These are phyloP conservation scores for human DNA, from an alignment of 2,113 vertebrate species.

Conservation along the genomic window DNA sequence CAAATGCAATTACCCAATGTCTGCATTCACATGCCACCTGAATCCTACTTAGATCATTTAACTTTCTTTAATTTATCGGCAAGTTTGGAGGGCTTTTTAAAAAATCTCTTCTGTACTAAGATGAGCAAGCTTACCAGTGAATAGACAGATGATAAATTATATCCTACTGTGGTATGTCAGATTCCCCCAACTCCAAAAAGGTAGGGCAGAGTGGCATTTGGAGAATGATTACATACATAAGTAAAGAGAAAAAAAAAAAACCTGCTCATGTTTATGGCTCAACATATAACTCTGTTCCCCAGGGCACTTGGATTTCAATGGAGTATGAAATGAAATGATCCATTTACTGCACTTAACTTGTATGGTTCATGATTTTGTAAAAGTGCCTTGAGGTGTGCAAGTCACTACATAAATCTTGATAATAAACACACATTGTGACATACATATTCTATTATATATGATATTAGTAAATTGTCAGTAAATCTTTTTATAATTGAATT, in stretches of 20 bases:
- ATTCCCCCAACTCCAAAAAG: neutral
- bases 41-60: neutral
- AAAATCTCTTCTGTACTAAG: neutral
- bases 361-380: conserved; percentile 50
- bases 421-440: conserved; percentile 38
- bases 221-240: neutral
- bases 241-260: neutral
- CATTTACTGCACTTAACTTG: conserved; percentile 49
- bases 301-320: conserved; percentile 40
- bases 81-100: neutral
- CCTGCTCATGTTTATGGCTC: neutral
- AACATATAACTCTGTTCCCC: neutral
- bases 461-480: conserved; percentile 47
- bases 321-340: conserved; percentile 57
- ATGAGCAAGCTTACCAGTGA: neutral
- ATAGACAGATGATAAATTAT: neutral
- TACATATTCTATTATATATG: conserved; percentile 8
- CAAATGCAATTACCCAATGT: neutral
- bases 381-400: conserved; percentile 62
- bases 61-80: conserved; percentile 8
- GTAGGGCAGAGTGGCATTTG: neutral
- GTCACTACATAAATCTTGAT: conserved; percentile 57
- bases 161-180: neutral
- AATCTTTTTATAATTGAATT: conserved; percentile 14
- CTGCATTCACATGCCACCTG: neutral